These are phyloP conservation scores for Holothuria scabra DNA, from an alignment of 53 echinoderm and acorn worm species.

Conservation along the genomic window DNA sequence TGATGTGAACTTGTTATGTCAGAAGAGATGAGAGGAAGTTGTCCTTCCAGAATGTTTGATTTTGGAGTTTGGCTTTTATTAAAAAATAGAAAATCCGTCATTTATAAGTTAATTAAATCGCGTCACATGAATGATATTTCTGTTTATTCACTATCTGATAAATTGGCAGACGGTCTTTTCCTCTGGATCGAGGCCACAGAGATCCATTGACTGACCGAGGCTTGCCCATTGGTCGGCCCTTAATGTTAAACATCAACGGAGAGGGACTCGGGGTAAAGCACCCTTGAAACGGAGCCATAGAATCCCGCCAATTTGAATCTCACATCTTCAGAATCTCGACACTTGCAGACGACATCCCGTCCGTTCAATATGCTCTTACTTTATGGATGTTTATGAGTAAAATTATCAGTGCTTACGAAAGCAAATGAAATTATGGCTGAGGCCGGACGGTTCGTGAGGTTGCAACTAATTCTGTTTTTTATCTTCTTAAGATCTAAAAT, in stretches of 20 bases:
- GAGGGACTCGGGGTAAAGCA: conserved; percentile 33
- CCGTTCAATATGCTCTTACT: neutral
- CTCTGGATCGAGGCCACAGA: conserved; percentile 20
- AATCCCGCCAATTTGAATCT: conserved; percentile 22
- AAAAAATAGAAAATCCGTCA: too few species aligned
- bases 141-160: conserved; percentile 4
- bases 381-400: conserved; percentile 39
- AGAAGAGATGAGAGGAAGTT: too few species aligned
- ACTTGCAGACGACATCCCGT: conserved; percentile 24
- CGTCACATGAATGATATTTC: too few species aligned
- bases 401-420: conserved; percentile 37
- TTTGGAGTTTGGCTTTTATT: too few species aligned
- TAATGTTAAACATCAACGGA: conserved; percentile 24
- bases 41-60: too few species aligned
- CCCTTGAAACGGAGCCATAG: conserved; percentile 33
- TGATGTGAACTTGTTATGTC: too few species aligned
- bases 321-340: conserved; percentile 17
- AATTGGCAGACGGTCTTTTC: conserved; percentile 8
- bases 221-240: conserved; percentile 38
- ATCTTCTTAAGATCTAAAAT: conserved; percentile 27
- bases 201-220: conserved; percentile 7
- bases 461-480: conserved; percentile 22
- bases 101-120: too few species aligned
- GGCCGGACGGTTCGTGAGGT: conserved; percentile 29
- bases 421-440: conserved; percentile 35